Conservation (phyloP, 2,888 invertebrate species). For the Notodonta ziczac region DNA sequence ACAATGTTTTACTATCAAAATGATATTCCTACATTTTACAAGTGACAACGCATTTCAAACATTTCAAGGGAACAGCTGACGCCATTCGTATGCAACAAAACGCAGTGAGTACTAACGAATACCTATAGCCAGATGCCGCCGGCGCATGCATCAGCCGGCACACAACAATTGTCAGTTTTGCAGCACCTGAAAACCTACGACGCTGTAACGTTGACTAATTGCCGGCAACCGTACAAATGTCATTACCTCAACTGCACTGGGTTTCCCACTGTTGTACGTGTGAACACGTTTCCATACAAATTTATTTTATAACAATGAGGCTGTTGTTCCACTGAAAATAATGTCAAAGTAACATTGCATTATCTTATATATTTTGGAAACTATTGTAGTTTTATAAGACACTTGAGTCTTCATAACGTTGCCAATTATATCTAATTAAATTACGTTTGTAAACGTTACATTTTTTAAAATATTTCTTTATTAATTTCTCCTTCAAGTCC, state of each 20-base stretch:
- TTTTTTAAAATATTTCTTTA: no score
- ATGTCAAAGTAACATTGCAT: no score
- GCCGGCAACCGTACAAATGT: slow-evolving; percentile 66
- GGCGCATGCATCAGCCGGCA: background rate
- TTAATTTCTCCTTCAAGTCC: background rate
- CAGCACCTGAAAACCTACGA: slow-evolving; percentile 22
- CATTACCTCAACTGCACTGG: background rate
- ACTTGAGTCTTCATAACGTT: no score
- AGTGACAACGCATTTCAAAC: background rate
- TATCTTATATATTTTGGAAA: no score
- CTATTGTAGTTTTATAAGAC: no score
- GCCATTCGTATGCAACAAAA: background rate
- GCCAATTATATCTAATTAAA: no score
- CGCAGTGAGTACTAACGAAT: background rate
- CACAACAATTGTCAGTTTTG: slow-evolving; percentile 6
- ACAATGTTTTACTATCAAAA: background rate
- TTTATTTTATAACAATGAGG: background rate
- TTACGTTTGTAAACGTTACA: no score
- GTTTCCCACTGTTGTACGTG: background rate
- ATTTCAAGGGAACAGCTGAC: background rate
- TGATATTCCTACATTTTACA: no score
- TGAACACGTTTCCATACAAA: background rate
- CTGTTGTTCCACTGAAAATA: no score
- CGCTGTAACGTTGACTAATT: slow-evolving; percentile 59
- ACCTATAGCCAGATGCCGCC: background rate